Conservation (phyloP, 2,797 vertebrate species). For the Pangasius mekongensis region DNA sequence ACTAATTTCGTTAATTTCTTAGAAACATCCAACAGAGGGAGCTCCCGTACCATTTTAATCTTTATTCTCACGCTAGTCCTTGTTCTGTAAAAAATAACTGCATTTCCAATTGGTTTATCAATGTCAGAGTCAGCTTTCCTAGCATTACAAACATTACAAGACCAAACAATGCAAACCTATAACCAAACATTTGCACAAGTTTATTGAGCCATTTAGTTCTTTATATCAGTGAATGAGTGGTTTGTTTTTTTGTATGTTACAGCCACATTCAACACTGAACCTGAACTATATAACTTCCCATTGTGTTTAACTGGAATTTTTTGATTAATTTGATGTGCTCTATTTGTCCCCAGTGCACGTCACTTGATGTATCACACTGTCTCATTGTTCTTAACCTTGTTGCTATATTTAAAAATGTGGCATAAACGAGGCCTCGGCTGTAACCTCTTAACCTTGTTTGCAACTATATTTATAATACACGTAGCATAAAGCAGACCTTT, state of each 20-base stretch:
- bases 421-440: not conserved
- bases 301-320: not conserved
- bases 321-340: not conserved
- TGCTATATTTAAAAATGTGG: conserved; percentile 14
- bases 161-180: not conserved
- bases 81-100: not conserved
- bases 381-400: conserved; percentile 13
- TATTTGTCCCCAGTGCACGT: not conserved
- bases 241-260: not conserved
- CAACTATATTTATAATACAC: not conserved
- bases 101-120: not conserved
- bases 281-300: not conserved
- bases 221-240: not conserved
- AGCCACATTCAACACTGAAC: not conserved
- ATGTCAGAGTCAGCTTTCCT: not conserved
- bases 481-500: conserved; percentile 17
- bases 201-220: not conserved
- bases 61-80: not conserved
- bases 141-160: not conserved
- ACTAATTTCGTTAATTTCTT: not conserved
- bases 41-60: not conserved
- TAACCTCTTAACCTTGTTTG: conserved; percentile 30
- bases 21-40: conserved; percentile 26
- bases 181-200: not conserved
- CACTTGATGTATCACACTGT: conserved; percentile 1